Percentiles rank a stretch among this genome's conserved stretches.
phyloP scores from a whole-genome alignment of 2,113 vertebrate genomes.

The Vidua chalybeata region DNA sequence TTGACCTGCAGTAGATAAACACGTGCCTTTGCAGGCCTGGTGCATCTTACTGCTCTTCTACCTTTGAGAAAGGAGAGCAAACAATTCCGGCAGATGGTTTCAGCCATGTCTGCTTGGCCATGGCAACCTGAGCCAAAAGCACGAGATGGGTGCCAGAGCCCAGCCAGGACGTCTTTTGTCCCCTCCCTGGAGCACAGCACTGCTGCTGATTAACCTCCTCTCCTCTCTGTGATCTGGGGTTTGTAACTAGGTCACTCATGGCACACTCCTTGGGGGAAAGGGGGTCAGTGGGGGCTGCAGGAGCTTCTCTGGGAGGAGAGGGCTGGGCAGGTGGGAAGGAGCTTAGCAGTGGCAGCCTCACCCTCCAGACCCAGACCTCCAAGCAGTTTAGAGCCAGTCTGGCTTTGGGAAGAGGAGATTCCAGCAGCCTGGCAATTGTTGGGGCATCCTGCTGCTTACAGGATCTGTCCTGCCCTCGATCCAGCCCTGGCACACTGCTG shows the following conservation, averaged over 20 bases:
- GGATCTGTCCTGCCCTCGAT: neutral
- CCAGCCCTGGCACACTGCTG: neutral
- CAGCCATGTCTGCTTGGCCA: neutral
- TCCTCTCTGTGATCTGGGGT: neutral
- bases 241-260: neutral
- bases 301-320: neutral
- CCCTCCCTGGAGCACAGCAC: neutral
- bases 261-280: neutral
- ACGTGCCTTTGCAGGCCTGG: rapidly evolving
- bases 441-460: neutral
- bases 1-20: neutral
- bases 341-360: neutral
- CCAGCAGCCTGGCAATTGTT: neutral
- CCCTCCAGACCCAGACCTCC: neutral
- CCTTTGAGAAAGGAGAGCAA: neutral
- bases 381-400: neutral
- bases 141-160: neutral
- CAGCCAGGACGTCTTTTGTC: neutral
- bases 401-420: neutral
- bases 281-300: neutral
- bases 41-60: neutral
- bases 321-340: rapidly evolving
- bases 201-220: neutral
- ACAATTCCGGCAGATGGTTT: neutral
- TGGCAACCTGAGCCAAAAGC: neutral